Conservation (phyloP, 2,888 invertebrate species). For the Protonemura montana region DNA sequence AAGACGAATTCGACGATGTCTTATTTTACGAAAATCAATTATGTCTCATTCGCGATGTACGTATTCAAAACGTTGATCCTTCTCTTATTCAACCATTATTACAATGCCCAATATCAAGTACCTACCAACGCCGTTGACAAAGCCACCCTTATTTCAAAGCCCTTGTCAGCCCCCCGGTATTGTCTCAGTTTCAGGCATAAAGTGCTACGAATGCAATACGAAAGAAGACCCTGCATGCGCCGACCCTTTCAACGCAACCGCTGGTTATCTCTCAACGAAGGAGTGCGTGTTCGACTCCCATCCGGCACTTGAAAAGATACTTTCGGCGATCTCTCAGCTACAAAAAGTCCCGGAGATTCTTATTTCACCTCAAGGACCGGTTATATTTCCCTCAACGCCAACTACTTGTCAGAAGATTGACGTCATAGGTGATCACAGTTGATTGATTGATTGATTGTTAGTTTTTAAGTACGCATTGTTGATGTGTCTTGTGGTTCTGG, state of each 20-base stretch:
- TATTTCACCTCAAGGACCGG: slow-evolving; percentile 33
- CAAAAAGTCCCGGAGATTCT: slow-evolving; percentile 48
- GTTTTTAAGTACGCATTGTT: too few species aligned
- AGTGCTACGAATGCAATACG: slow-evolving; percentile 66
- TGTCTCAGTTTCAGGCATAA: slow-evolving; percentile 59
- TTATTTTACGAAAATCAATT: too few species aligned
- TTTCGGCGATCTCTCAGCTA: slow-evolving; percentile 48
- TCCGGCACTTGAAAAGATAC: slow-evolving; percentile 47
- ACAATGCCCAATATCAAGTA: too few species aligned
- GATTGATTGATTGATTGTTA: too few species aligned
- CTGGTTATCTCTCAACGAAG: slow-evolving; percentile 52
- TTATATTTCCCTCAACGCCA: slow-evolving; percentile 51
- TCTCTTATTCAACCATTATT: too few species aligned
- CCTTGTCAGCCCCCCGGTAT: not conserved
- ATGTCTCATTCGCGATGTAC: too few species aligned
- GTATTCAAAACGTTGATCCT: too few species aligned
- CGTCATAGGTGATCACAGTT: not conserved
- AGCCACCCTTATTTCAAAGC: too few species aligned
- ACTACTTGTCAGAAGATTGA: slow-evolving; percentile 60
- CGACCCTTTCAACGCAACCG: slow-evolving; percentile 60
- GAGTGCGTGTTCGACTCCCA: slow-evolving; percentile 47
- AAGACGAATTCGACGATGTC: too few species aligned
- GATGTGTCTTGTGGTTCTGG: too few species aligned
- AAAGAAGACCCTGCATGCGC: slow-evolving; percentile 63
- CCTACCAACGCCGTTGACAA: too few species aligned